Percentiles rank a stretch among this genome's conserved stretches.
Evolutionary conservation across 2,888 invertebrate species (phyloP).

Genomic region (Dorcus parallelipipedus): DNA sequence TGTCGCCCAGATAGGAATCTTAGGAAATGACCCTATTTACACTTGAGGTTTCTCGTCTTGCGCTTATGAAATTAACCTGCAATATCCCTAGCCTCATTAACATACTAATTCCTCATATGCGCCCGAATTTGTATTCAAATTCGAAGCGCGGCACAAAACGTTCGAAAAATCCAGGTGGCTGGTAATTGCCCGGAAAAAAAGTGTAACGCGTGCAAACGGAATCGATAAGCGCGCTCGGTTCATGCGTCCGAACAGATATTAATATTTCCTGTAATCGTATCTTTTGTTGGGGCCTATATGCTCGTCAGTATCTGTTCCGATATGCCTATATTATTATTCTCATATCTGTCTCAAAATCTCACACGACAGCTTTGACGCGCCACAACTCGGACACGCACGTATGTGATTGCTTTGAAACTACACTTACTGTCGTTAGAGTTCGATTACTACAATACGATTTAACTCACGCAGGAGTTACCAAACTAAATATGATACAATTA

Average conservation of each 20-base stretch:
- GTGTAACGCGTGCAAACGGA: not conserved
- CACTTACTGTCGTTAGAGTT: conserved; percentile 2
- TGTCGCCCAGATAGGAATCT: conserved; percentile 25
- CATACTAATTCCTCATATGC: conserved; percentile 6
- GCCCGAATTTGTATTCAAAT: not conserved
- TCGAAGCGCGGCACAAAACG: not conserved
- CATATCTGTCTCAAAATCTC: conserved; percentile 5
- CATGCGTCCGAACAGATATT: not conserved
- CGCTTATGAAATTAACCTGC: conserved; percentile 12
- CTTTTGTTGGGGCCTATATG: conserved; percentile 3
- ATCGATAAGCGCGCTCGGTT: conserved; percentile 4
- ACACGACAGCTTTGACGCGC: conserved; percentile 6
- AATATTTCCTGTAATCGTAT: conserved; percentile 1
- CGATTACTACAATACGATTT: not conserved
- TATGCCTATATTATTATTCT: conserved; percentile 6
- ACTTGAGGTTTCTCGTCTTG: conserved; percentile 22
- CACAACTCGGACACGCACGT: conserved; percentile 4
- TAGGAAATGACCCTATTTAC: conserved; percentile 24
- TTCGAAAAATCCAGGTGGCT: too few species aligned
- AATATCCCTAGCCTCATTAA: conserved; percentile 5
- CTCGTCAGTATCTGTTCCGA: not conserved
- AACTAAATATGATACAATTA: too few species aligned
- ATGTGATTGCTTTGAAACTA: conserved; percentile 5
- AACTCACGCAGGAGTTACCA: not conserved
- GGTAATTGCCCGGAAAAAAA: not conserved